Evolutionary conservation across 2,113 vertebrate species (phyloP).

Genomic region (Taurulus bubalis): DNA sequence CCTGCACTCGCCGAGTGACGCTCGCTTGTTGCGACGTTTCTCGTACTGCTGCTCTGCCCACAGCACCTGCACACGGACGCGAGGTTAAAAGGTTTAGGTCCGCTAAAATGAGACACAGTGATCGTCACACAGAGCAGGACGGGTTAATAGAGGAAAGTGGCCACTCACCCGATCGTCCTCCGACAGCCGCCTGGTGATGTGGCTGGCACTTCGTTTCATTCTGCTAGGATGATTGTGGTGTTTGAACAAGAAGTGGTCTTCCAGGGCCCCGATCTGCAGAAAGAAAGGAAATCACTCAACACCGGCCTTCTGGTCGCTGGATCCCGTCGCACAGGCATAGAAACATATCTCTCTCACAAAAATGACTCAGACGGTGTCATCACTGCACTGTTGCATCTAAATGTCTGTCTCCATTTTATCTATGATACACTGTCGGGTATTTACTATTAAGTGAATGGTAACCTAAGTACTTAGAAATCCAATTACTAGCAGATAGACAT

Average conservation of each 20-base stretch:
- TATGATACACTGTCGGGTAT: background rate
- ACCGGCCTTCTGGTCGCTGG: slow-evolving; percentile 17
- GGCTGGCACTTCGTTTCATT: slow-evolving; percentile 89
- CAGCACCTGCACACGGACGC: slow-evolving; percentile 82
- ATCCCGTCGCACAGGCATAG: background rate
- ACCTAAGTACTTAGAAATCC: background rate
- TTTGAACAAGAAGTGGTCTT: slow-evolving; percentile 95
- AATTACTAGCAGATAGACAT: background rate
- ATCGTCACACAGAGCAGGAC: background rate
- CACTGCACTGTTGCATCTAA: background rate
- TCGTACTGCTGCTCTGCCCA: slow-evolving; percentile 99
- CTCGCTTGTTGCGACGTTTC: slow-evolving; percentile 90
- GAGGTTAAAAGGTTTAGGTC: too few species aligned
- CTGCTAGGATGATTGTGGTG: slow-evolving; percentile 90
- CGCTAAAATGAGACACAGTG: background rate
- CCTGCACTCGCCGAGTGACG: slow-evolving; percentile 76
- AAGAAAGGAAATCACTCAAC: slow-evolving; percentile 42
- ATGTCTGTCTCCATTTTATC: background rate
- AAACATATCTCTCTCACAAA: slow-evolving; percentile 7
- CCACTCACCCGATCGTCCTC: slow-evolving; percentile 91
- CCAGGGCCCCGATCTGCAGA: slow-evolving; percentile 92
- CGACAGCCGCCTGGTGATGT: slow-evolving; percentile 92
- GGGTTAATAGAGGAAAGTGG: background rate
- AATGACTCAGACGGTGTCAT: background rate
- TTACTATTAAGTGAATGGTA: background rate